Base-by-base conservation (phyloP, 2,888 invertebrate genomes). In the Morpho achilles region DNA sequence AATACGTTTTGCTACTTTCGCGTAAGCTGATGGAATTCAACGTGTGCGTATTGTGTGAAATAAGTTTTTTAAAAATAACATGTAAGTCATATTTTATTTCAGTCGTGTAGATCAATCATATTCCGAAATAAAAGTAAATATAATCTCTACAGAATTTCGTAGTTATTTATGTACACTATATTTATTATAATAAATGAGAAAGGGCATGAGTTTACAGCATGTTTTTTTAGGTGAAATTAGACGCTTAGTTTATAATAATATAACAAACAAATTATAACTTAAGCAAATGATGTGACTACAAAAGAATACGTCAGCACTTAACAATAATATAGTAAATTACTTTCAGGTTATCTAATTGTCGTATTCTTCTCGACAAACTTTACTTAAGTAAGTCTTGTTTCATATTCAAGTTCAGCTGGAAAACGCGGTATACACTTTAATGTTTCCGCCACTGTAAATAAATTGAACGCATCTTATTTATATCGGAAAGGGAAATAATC, bases 31-130 rank as follows among this genome's bases (percentile, higher is more conserved):
- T 76, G 74, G 79, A 76, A 80, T 77, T 77, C 76, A 80, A 74
- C 67, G 76, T 85, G 87, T 80, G 84, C 87, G 83, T 74, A 76
- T 71, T 75, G 75, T 83, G 88, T 88, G 88, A 88, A 87, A 87
- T 87, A 78, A 82, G 84, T 70, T 86, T 79, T 77, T 75, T 76
- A 75, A 72, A 65, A 71, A 76, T 76, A 77, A 67, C 61, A 64
- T 63, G 39, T 16, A 47, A 57, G 39, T 48, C 23, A 32, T 52
- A 9, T 45, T 10, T 23, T 44, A 41, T 40, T 42, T 43, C 42
- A 0, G 32, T 2, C 32, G 32, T 32, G 32, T 32, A 32, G 32
- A 32, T 32, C 32, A 32, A 32, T 32, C 32, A 32, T 32, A 32
- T 3, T 32, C 32, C 3, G 0, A 32, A 32, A 32, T 32, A 32